Base-by-base conservation (phyloP, 2,113 vertebrate genomes). In the Abramis brama region DNA sequence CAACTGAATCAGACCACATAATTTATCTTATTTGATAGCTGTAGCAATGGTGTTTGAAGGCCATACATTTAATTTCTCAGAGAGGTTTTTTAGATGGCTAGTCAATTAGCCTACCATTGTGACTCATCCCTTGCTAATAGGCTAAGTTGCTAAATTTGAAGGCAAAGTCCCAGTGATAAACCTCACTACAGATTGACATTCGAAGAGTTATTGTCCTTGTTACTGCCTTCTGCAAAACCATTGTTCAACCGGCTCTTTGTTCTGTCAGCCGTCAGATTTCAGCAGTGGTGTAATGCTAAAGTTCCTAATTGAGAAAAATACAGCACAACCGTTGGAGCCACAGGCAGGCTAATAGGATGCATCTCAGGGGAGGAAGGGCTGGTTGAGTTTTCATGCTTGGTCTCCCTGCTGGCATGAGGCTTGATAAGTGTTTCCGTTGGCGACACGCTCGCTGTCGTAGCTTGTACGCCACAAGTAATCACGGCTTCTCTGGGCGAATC, bases 291-390 rank as follows among this genome's bases (percentile, higher is more conserved):
- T 82, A 81, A 82, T 81, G 45, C 83, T 86, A 23, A 73, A 55
- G 39, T 71, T 39, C 52, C 77, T 89, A 88, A 89, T 89, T 89
- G 89, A 86, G 89, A 88, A 86, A 83, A 87, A 89, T 88, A 60
- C 43, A 27, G 19, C 60, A 19, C 59, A 59, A 70, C 36, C 1
- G 78, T 78, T 57, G 71, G 66, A 43, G 17, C 27, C 27, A 55
- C 25, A 33, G 45, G 75, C 75, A 55, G 50, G 60, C 86, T 83
- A 79, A 87, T 87, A 83, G 62, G 76, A 50, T 75, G 59, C 25
- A 9, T 83, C 52, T 71, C 82, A 30, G 17, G 76, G 43, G 77
- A 84, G 85, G 76, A 71, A 74, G 74, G 68, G 82, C 66, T 64
- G 76, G 82, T 55, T 23, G 82, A n/a, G 74, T 85, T 73, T 84